Evolutionary conservation across 1,140 invertebrate species (phyloP), one percentile per base, ranked within the genome.

Genomic region (Antheraea pernyi): DNA sequence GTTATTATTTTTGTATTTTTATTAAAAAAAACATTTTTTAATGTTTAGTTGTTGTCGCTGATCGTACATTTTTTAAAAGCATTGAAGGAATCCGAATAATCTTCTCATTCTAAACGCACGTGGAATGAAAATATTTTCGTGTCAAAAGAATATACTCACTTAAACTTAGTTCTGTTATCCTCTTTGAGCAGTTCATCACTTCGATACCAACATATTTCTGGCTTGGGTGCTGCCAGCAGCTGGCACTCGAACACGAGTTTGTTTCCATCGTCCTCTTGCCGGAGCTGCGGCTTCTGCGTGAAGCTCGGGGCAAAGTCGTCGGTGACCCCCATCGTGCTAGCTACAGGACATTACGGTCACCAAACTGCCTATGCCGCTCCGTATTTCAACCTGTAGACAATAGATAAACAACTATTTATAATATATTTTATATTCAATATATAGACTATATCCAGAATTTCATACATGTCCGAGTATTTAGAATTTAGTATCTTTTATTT

Each of bases 281-380:
- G 95, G 67, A 99, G 95, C 89, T 98, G 97, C 74, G 98, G 98
- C 95, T 99, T 99, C 93, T 99, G 97, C 66, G 97, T 97, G 94
- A 99, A 99, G 94, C 97, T 98, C 89, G 98, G 98, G 91, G 98
- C 97, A 93, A 98, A 97, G 93, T 98, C 98, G 92, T 99, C 98
- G 88, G 95, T 95, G 93, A 96, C 95, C 94, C 96, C 96, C 96
- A 96, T 97, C 60, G 70, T 76, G 80, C 83, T 89, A 90, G 70
- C 76, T 84, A 74, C 69, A 72, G 81, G 76, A 82, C 90, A 92
- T 91, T 78, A 86, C 89, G 86, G 81, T 77, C 74, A 79, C 64
- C 62, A 68, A 59, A 67, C 53, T 9, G 48, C 8, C 53, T 58
- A 7, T 18, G 18, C 64, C 39, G 39, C 39, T 65, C 64, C 13